Evolutionary conservation across 2,113 vertebrate genomes (phyloP), one percentile per base, ranked within the genome.

Genomic region (Ariopsis seemanni): DNA sequence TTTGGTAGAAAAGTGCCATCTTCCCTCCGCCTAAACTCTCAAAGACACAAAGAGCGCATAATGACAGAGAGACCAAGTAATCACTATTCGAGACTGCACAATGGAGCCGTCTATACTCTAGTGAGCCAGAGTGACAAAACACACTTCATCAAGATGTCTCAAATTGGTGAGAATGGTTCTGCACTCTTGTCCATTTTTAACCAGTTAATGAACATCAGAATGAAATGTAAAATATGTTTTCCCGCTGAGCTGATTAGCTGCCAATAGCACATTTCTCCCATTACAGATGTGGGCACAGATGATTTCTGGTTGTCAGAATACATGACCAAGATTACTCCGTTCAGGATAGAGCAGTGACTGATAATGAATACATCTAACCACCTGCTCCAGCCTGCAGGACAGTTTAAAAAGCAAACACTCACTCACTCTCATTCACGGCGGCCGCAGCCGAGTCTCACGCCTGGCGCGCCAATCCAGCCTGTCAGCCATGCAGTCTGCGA

Each of bases 11-110:
- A 69, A 74, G 30, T 55, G 3, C 60, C 55, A n/a, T 84, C 22
- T 78, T 30, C 2, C 1, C 55, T 58, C 85, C 72, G 53, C 48
- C 11, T 60, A 12, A 25, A 69, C 80, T 87, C 42, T 62, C 79
- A 87, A 72, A 86, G 15, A 52, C 42, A 89, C 89, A 89, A 85
- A 87, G 69, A 78, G 1, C 17, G 62, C 11, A 72, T 89, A 85
- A 58, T 75, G 57, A 87, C 17, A 57, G n/a, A 71, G 58, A 34
- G 42, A 12, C 74, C 1, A 25, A 77, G 58, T 48, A 77, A 77
- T 77, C 62, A 1, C 75, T 75, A 48, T 53, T 27, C 53, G n/a
- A 69, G 50, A 67, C 79, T 27, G 1, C 57, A 62, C 30, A 62
- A 42, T 12, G 10, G 30, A 18, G 20, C 50, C 48, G 55, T 20